Evolutionary conservation across 1,140 invertebrate genomes (phyloP), one percentile per base, ranked within the genome.

Genomic region (Zaprionus davidi): DNA sequence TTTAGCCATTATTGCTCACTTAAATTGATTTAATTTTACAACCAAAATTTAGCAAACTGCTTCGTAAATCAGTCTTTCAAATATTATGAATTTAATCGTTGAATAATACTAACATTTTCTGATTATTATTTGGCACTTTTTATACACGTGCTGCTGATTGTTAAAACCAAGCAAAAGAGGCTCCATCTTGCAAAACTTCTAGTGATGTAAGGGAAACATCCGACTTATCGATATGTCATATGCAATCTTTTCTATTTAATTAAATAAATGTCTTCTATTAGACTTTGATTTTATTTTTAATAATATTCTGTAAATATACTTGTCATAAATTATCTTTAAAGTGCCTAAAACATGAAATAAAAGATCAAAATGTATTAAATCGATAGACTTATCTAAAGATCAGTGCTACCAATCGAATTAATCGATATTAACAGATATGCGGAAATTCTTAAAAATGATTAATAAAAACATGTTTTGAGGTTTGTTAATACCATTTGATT

Each of bases 61-160:
- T 15, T 76, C 31, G 26, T 41, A 31, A 44, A 15, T n/a, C 49
- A 26, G n/a, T 20, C 56, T 65, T 53, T 55, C 67, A 81, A 75
- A 57, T 62, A 73, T 79, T 51, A 34, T 49, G 44, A 77, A 59
- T 66, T 81, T 76, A 82, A 68, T 76, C 31, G 74, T 60, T 6
- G 4, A 63, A 62, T 68, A 80, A 92, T 92, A 92, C 91, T 92
- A 92, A 92, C 91, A 92, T 92, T 92, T 92, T 85, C 78, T 74
- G 79, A 92, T 83, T 84, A 82, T 91, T 81, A 77, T 92, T 92
- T 92, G 91, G 91, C 91, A 92, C 91, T 92, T 91, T 92, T 92
- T 90, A 87, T 81, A 92, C 91, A 92, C 91, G 91, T 92, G 91
- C 91, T 92, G 90, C 90, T 90, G 91, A 87, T 92, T 92, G 76